Percentiles rank a stretch among this genome's conserved stretches.
phyloP scores from a whole-genome alignment of 2,113 vertebrate species.

The Glaucidium brasilianum region DNA sequence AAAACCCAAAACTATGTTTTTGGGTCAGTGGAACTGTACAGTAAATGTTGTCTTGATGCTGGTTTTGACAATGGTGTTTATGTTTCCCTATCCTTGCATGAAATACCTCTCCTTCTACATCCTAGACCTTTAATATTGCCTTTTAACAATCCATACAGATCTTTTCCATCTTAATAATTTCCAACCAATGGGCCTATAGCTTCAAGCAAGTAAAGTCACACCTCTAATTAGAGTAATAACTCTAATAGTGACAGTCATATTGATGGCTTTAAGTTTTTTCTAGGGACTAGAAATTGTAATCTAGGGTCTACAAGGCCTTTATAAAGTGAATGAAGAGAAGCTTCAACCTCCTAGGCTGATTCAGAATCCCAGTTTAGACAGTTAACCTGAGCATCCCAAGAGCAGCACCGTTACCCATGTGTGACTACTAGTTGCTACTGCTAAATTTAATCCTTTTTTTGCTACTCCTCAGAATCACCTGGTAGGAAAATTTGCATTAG shows the following conservation, averaged over 20 bases:
- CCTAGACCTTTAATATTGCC: background rate
- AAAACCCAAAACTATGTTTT: background rate
- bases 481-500: background rate
- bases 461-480: background rate
- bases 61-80: background rate
- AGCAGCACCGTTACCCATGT: background rate
- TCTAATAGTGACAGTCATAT: background rate
- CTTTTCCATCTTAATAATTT: background rate
- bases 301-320: background rate
- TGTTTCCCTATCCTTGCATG: background rate
- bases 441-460: background rate
- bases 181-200: background rate
- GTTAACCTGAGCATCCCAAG: background rate
- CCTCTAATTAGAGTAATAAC: fast-evolving
- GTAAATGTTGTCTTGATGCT: background rate
- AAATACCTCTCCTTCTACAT: background rate
- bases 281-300: background rate
- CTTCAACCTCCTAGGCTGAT: background rate
- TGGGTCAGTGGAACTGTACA: background rate
- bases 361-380: background rate
- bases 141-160: background rate
- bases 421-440: background rate
- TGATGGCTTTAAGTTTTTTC: background rate
- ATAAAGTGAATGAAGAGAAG: background rate
- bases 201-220: background rate